Evolutionary conservation across 2,888 invertebrate genomes (phyloP).

Genomic region (Sthenelais limicola): DNA sequence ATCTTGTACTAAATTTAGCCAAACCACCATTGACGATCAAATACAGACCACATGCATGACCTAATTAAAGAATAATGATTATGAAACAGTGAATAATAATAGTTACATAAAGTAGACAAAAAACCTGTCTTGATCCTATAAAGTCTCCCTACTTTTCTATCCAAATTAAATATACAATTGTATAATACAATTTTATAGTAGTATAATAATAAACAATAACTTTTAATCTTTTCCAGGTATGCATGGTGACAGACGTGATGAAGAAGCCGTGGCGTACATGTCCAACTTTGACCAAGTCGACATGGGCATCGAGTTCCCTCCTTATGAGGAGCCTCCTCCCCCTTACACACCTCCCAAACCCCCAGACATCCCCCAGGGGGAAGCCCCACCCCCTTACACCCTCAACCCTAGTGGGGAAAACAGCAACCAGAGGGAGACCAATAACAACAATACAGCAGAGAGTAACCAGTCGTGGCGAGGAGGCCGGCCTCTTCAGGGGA

Average conservation of each 20-base stretch:
- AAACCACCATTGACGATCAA: too few species aligned
- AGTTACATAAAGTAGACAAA: too few species aligned
- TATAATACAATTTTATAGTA: too few species aligned
- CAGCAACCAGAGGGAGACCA: slow-evolving; percentile 12
- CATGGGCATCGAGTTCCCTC: slow-evolving; percentile 64
- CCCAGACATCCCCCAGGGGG: slow-evolving; percentile 57
- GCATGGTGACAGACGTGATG: slow-evolving; percentile 59
- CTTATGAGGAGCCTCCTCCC: slow-evolving; percentile 70
- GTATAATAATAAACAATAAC: too few species aligned
- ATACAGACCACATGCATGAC: too few species aligned
- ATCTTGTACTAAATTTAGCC: too few species aligned
- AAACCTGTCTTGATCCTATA: too few species aligned
- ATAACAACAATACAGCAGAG: background rate
- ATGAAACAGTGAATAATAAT: too few species aligned
- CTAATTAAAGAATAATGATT: too few species aligned
- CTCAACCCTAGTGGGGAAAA: slow-evolving; percentile 9
- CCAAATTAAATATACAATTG: too few species aligned
- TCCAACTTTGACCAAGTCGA: slow-evolving; percentile 59
- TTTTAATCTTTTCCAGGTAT: slow-evolving; percentile 39
- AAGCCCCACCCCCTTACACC: slow-evolving; percentile 66
- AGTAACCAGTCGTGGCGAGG: slow-evolving; percentile 14
- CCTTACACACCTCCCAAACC: slow-evolving; percentile 70
- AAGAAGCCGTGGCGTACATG: slow-evolving; percentile 64
- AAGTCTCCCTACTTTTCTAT: too few species aligned
- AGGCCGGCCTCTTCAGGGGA: slow-evolving; percentile 30